Evolutionary conservation across 1,140 invertebrate genomes (phyloP), one percentile per base, ranked within the genome.

Genomic region (Sipha flava): DNA sequence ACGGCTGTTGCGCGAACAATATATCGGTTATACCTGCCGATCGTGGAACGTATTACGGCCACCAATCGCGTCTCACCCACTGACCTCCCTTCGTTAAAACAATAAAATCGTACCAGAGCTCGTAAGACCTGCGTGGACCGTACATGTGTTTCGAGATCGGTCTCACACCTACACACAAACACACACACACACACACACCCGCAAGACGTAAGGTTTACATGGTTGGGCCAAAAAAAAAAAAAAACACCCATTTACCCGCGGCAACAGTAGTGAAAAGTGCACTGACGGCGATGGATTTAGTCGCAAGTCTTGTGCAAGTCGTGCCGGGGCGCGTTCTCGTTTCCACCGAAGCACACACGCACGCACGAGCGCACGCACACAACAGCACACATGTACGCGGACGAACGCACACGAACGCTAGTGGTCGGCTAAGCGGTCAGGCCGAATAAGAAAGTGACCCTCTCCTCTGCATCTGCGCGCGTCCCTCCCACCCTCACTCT

Each of bases 391-490:
- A n/a, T n/a, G n/a, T n/a, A n/a, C 5, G 37, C 37, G 37, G 37
- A 40, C 37, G 10, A 6, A 6, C 10, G 5, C 5, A 40, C 10
- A 10, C 37, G 5, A n/a, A 4, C n/a, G 47, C 2, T 49, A n/a
- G 18, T 3, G 5, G 47, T n/a, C 47, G 47, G 5, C 14, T 49
- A n/a, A n/a, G 31, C 52, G 23, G 34, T 73, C 70, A 18, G 70
- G 12, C 52, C 34, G 73, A 77, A 57, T 59, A 59, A 77, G 73
- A 77, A 77, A 77, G 73, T 59, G 73, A 77, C 73, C 73, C 73
- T 77, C 73, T 77, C 73, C 52, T 77, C 21, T 18, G n/a, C 12
- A 37, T 31, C 2, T 21, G 21, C 34, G 12, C 47, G 43, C 45
- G 23, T 23, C 62, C 5, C 3, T 31, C 29, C 34, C 57, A 31